These are phyloP conservation scores for Noctua janthe DNA, from an alignment of 2,888 invertebrate species.

Conservation along the genomic window DNA sequence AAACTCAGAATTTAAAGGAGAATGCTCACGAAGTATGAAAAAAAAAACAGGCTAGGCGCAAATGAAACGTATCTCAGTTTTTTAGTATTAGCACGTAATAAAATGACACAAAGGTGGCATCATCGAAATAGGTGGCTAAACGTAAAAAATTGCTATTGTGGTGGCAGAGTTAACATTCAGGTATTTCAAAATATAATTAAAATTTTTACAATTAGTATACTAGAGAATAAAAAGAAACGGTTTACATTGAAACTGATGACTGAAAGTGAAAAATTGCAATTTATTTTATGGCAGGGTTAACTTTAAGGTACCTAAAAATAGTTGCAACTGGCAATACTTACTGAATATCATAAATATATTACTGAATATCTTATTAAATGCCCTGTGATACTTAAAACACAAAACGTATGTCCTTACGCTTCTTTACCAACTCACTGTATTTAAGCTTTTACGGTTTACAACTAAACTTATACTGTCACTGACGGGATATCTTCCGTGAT, in stretches of 20 bases:
- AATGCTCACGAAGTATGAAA: too few relatives aligned
- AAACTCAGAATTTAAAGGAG: too few relatives aligned
- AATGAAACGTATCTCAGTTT: neutral
- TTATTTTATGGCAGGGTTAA: neutral
- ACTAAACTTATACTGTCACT: too few relatives aligned
- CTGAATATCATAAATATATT: too few relatives aligned
- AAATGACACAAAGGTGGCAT: neutral
- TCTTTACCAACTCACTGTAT: neutral
- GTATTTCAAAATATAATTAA: neutral
- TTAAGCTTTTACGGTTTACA: too few relatives aligned
- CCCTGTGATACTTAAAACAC: too few relatives aligned
- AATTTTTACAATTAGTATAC: neutral
- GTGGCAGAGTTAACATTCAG: neutral
- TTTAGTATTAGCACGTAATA: neutral
- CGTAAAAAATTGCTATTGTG: conserved; percentile 7
- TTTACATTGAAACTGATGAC: neutral
- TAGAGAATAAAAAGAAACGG: neutral
- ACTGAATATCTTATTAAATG: too few relatives aligned
- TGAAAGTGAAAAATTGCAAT: neutral
- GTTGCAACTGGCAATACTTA: too few relatives aligned
- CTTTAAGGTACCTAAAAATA: too few relatives aligned
- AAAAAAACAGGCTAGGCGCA: neutral
- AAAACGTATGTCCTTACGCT: too few relatives aligned
- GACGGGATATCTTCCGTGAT: too few relatives aligned
- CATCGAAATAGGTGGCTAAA: conserved; percentile 1